Evolutionary conservation across 2,888 invertebrate species (phyloP), one percentile per base, ranked within the genome.

Genomic region (Rhagophthalmus giganteus): DNA sequence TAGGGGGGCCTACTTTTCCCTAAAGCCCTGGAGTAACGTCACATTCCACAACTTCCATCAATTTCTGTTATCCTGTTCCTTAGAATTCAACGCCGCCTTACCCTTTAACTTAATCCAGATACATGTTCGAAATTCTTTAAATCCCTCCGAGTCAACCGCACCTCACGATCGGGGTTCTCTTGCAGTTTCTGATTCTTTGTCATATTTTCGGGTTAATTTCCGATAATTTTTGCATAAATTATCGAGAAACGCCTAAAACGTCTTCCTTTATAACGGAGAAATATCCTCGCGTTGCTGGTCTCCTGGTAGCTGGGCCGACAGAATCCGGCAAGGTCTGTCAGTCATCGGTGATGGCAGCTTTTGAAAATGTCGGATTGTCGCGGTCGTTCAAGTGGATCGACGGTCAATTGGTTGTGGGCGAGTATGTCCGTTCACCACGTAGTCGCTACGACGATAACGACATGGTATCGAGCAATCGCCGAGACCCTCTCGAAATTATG

Each of bases 201-300:
- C 66, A 70, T 54, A 49, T 59, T 55, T 59, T 54, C 64, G 62
- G 67, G 60, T 70, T 68, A 69, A 71, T 71, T 70, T 70, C 66
- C 70, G 68, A 70, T 71, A 71, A 71, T 71, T 69, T 66, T 65
- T 71, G 70, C 70, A 71, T 71, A 71, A 70, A 70, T 70, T 71
- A 67, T 57, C n/a, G 16, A 34, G n/a, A n/a, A n/a, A n/a, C n/a
- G n/a, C n/a, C n/a, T n/a, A n/a, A n/a, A n/a, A n/a, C n/a, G n/a
- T n/a, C n/a, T n/a, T n/a, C n/a, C n/a, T n/a, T n/a, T n/a, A 7
- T 8, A 4, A 8, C 3, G 2, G 9, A n/a, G 7, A 9, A n/a
- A 16, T 24, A 54, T 45, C 58, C 33, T 47, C 14, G n/a, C 6
- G 3, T 9, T 61, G 35, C 58, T 67, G 63, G 10, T 50, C 9